Evolutionary conservation across 2,888 invertebrate species (phyloP).

Genomic region (Cryptocephalus primarius): DNA sequence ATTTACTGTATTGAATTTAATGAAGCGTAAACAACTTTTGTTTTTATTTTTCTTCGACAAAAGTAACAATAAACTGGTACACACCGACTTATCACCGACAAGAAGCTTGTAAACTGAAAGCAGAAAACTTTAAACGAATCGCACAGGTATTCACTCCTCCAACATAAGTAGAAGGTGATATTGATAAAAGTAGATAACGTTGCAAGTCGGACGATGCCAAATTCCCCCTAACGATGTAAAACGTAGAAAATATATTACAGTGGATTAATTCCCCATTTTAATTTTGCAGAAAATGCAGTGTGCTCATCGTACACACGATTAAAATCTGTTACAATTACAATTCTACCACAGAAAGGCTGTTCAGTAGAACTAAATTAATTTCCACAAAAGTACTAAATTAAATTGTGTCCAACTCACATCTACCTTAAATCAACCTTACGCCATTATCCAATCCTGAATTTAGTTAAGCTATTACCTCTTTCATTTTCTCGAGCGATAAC

Average conservation of each 20-base stretch:
- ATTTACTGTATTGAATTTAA: background rate
- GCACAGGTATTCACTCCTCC: constrained; percentile 14
- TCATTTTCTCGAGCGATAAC: background rate
- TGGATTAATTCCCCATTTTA: no score
- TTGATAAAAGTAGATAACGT: constrained; percentile 23
- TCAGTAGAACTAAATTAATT: no score
- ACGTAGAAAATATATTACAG: background rate
- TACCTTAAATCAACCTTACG: background rate
- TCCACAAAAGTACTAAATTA: no score
- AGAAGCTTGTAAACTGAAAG: constrained; percentile 4
- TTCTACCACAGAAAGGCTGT: no score
- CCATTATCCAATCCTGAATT: background rate
- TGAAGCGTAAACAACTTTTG: background rate
- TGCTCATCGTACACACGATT: no score
- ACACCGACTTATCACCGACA: background rate
- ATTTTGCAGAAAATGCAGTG: no score
- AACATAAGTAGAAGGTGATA: constrained; percentile 18
- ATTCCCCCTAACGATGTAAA: constrained; percentile 4
- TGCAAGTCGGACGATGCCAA: constrained; percentile 4
- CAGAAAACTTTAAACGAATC: constrained; percentile 8
- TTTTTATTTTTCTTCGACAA: background rate
- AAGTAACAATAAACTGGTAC: background rate
- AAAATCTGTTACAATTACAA: no score
- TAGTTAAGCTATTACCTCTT: background rate
- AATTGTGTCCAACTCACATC: no score